These are phyloP conservation scores for Diaphora mendica DNA, from an alignment of 2,888 invertebrate species.

Conservation along the genomic window DNA sequence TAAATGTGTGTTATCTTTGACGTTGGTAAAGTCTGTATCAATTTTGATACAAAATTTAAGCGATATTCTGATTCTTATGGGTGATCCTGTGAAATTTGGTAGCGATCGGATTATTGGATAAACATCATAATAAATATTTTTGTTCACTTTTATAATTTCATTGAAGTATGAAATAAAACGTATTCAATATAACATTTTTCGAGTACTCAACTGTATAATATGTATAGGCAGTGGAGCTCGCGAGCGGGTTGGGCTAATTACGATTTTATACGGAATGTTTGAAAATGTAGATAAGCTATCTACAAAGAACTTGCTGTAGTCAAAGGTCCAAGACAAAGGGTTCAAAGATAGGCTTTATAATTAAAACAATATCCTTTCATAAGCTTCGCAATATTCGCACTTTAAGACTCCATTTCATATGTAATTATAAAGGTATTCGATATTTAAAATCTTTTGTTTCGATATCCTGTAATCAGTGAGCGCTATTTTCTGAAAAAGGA, in stretches of 20 bases:
- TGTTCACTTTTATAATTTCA: background rate
- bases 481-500: background rate
- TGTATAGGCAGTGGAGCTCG: background rate
- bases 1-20: background rate
- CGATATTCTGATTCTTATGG: background rate
- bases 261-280: constrained; percentile 37
- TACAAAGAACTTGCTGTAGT: constrained; percentile 45
- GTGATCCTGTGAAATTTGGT: background rate
- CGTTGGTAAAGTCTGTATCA: background rate
- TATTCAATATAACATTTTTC: background rate
- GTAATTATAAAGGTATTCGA: background rate
- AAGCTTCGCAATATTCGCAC: background rate
- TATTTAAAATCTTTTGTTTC: background rate
- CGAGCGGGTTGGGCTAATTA: background rate
- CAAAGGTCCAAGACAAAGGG: constrained; percentile 38
- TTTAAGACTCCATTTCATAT: background rate
- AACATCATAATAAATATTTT: no score
- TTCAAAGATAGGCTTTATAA: constrained; percentile 39
- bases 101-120: background rate
- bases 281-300: constrained; percentile 40
- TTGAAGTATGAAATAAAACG: background rate
- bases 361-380: constrained; percentile 33
- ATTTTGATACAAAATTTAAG: background rate
- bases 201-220: background rate
- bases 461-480: background rate